Base-by-base conservation (phyloP, 1,140 invertebrate genomes). In the Drosophila aff. region DNA sequence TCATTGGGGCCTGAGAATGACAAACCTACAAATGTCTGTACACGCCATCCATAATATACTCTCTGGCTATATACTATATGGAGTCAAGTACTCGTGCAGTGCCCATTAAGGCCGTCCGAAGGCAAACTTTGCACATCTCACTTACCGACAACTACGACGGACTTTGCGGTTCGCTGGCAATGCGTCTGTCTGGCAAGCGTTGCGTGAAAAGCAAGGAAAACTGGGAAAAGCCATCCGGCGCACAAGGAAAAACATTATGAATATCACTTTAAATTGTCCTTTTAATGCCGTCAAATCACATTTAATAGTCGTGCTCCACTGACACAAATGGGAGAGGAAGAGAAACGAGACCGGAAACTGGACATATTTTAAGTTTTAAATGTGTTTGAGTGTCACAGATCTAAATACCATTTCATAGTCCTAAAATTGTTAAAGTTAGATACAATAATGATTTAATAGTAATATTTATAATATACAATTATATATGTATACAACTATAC, bases 91-190 rank as follows among this genome's bases (percentile, higher is more conserved):
- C 18, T 50, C 67, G 52, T 60, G 66, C 69, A 71, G 36, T 60
- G 40, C 13, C 62, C 69, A 72, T 72, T 73, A 66, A 65, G 47
- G 75, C 75, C 74, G 50, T 49, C 13, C 64, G 75, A 62, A 68
- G 64, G 75, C 75, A 77, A 76, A 69, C 64, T 79, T 73, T 72
- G 75, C 75, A 64, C 65, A 77, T 78, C 75, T 69, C 78, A 53
- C 31, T 53, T 36, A 18, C n/a, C 16, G 5, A 3, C 28, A 8
- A 16, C 46, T 26, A 28, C 23, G 38, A 46, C 58, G 63, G 52
- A 74, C 80, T 78, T 82, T 60, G 33, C 74, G 64, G 68, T 61
- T 75, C 68, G 63, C 59, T 82, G 79, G 23, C 65, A 49, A 38
- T 41, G 57, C 72, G 55, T 52, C 73, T 72, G 52, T 38, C 33